Base-by-base conservation (phyloP, 2,888 invertebrate species). In the Phaedon cochleariae region DNA sequence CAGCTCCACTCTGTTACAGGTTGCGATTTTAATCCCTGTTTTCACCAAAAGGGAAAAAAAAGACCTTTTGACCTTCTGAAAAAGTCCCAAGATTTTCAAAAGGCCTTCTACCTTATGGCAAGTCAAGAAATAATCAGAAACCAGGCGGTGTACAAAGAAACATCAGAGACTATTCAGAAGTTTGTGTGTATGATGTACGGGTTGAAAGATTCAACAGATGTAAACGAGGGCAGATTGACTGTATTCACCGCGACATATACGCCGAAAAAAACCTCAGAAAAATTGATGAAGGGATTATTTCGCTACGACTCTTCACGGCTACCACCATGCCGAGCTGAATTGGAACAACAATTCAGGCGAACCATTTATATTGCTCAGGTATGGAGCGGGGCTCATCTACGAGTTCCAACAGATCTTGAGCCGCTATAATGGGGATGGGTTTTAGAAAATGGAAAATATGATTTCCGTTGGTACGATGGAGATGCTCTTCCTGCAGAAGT, bases 381-480 rank as follows among this genome's bases (percentile, higher is more conserved):
- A 17, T 41, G 45, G 45, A 41, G 45, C 45, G 45, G 45, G n/a
- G 45, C 45, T 41, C 17, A 41, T 41, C 45, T 41, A n/a, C n/a
- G 45, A 41, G 45, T 41, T n/a, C 45, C 45, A 41, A 41, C 45
- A 41, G 45, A 41, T 41, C 45, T 41, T 41, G 6, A 41, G 45
- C 45, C 45, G 17, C 45, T n/a, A n/a, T n/a, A 41, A 17, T 41
- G 45, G 45, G 45, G 45, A n/a, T 41, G 45, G 45, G 17, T 41
- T 41, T 41, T 41, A 17, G 45, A 41, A 41, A 17, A 41, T 41
- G 45, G 17, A 41, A n/a, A 41, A 17, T 41, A 41, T 41, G 45
- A 41, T 41, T 41, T 41, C 45, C 45, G 17, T 41, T 41, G 45
- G 45, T 41, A 41, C 45, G 15, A 15, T 41, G 45, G 45, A 41